These are phyloP conservation scores for Rhodinocichla rosea DNA, from an alignment of 2,113 vertebrate genomes.

Conservation along the genomic window DNA sequence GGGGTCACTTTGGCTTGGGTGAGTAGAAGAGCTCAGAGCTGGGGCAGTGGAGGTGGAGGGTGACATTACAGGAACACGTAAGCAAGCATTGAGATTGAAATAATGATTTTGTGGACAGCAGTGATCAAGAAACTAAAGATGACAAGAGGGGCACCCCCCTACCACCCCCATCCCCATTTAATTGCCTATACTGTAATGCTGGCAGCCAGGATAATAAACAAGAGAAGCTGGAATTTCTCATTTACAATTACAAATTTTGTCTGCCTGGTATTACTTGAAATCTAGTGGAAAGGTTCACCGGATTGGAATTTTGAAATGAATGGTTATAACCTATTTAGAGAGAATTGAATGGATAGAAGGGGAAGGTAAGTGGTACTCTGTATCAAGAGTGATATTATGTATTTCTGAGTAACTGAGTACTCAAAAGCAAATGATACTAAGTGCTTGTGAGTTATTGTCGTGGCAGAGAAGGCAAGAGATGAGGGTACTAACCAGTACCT, in stretches of 20 bases:
- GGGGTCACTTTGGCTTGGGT: background rate
- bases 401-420: constrained; percentile 20
- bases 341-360: constrained; percentile 16
- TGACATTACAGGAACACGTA: background rate
- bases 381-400: background rate
- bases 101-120: background rate
- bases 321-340: constrained; percentile 12
- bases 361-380: background rate
- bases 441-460: background rate
- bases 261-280: constrained; percentile 18
- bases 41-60: background rate
- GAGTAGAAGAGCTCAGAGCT: background rate
- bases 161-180: background rate
- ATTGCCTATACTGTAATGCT: background rate
- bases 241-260: background rate
- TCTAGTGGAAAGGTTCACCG: constrained; percentile 12
- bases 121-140: background rate
- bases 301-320: constrained; percentile 30
- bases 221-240: background rate
- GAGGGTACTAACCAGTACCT: background rate
- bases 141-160: background rate
- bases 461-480: background rate
- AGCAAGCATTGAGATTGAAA: background rate
- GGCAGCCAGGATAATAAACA: constrained; percentile 1
- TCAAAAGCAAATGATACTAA: constrained; percentile 14